A percentile compares a stretch with the other conserved stretches of the same genome.
phyloP scores from a whole-genome alignment of 2,797 vertebrate genomes.

The Picus viridis region DNA sequence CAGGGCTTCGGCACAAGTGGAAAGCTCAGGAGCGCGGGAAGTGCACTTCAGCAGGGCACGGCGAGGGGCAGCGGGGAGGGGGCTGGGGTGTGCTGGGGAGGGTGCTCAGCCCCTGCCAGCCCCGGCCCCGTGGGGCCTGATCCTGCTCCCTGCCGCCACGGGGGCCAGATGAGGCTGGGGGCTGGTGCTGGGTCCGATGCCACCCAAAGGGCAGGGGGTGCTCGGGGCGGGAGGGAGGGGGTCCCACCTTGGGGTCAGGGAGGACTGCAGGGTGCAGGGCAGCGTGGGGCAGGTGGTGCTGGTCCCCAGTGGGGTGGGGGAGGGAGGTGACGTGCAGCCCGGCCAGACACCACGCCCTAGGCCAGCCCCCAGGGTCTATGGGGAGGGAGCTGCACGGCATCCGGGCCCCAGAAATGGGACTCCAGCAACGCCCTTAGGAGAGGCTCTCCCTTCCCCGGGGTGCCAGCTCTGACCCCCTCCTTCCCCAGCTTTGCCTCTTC shows the following conservation, averaged over 20 bases:
- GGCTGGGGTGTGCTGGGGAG: neutral
- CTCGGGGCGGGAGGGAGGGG: neutral
- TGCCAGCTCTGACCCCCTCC: neutral
- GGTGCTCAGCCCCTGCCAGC: neutral
- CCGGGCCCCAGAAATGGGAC: neutral
- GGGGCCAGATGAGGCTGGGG: neutral
- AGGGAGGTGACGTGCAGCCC: neutral
- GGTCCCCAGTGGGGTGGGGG: neutral
- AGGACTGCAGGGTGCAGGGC: neutral
- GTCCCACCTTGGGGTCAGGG: neutral
- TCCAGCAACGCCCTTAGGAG: neutral
- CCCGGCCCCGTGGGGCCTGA: neutral
- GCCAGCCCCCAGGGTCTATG: neutral
- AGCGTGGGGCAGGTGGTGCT: neutral
- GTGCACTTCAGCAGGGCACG: slow-evolving; percentile 68
- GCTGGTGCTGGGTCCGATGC: neutral
- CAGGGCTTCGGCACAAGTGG: slow-evolving; percentile 51
- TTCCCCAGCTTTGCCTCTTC: neutral
- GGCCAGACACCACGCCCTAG: neutral
- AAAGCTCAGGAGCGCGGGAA: slow-evolving; percentile 67
- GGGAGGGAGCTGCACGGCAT: neutral
- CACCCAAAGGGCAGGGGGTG: neutral
- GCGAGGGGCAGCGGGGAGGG: neutral
- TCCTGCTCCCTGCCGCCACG: neutral
- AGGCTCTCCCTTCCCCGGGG: neutral